Base-by-base conservation (phyloP, 2,113 vertebrate genomes). In the Rhea americana region DNA sequence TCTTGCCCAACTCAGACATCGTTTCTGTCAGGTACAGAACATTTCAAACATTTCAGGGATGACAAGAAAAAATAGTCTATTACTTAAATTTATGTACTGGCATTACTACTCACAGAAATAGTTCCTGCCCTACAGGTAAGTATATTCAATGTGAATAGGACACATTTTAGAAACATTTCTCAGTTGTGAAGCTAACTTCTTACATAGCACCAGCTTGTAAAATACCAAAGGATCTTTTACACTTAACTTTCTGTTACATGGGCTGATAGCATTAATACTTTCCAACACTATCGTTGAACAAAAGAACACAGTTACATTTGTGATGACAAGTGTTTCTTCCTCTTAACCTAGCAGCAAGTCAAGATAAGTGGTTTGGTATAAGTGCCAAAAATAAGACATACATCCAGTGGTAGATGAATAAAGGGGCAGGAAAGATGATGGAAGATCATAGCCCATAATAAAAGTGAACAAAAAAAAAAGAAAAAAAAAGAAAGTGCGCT, bases 381-480 rank as follows among this genome's bases (percentile, higher is more conserved):
- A 76, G 35, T 11, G 26, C 75, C 63, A 45, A 61, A n/a, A 3
- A 1, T 3, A 43, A 82, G 17, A 72, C 16, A 56, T 35, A 63
- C 22, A 41, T 8, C 22, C 32, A 59, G 28, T 3, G 35, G 32
- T 2, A 62, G 21, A 16, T 2, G 12, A 78, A 63, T 0, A 62
- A 86, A 74, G 37, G 24, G 78, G 32, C 18, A 51, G 30, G 35
- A 59, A 77, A 71, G 17, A 17, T 8, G 21, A 81, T 0, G 8
- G 59, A 56, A 73, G 35, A 39, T 1, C 15, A 20, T 0, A 83
- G 28, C 35, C 32, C 11, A 8, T 4, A 14, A 43, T 0, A 78
- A 63, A 43, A 76, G 15, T 21, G n/a, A 14, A 51, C 61, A 62
- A 53, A 1, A 58, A n/a, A 12, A 35, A 20, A 24, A 11, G 25